phyloP scores from a whole-genome alignment of 2,888 invertebrate species.

The Synanthedon tipuliformis region DNA sequence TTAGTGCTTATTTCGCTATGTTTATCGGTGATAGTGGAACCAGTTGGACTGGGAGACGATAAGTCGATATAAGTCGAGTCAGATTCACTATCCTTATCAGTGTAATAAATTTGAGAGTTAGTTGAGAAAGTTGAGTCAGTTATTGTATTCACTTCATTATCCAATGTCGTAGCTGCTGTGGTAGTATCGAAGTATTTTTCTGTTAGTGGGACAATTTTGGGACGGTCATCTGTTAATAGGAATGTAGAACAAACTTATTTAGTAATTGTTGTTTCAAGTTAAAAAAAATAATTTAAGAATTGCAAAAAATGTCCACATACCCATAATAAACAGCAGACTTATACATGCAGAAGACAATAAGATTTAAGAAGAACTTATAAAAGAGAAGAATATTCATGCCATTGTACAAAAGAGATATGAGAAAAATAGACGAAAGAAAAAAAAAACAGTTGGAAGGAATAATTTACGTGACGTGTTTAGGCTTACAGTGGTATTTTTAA shows the following conservation, averaged over 20 bases:
- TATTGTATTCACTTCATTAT: constrained; percentile 25
- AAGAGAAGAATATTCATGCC: too few relatives aligned
- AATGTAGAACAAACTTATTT: constrained; percentile 46
- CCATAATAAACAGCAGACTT: too few relatives aligned
- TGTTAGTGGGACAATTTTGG: constrained; percentile 62
- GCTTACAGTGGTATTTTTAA: not conserved
- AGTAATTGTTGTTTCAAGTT: constrained; percentile 5
- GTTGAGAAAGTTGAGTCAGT: constrained; percentile 21
- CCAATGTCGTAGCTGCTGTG: constrained; percentile 25
- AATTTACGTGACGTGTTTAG: not conserved
- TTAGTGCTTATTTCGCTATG: not conserved
- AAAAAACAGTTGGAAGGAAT: too few relatives aligned
- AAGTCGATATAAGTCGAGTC: not conserved
- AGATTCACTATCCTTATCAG: not conserved
- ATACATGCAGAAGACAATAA: too few relatives aligned
- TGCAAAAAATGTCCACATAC: too few relatives aligned
- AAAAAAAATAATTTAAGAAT: too few relatives aligned
- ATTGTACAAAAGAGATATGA: too few relatives aligned
- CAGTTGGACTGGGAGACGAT: not conserved
- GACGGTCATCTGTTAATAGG: constrained; percentile 66
- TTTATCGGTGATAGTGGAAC: not conserved
- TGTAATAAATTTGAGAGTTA: constrained; percentile 9
- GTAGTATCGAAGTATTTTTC: constrained; percentile 45
- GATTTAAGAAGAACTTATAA: too few relatives aligned
- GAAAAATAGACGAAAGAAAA: too few relatives aligned